A percentile compares a stretch with the other conserved stretches of the same genome.
Conservation (phyloP, 2,113 vertebrate species). For the Nematolebias whitei region DNA sequence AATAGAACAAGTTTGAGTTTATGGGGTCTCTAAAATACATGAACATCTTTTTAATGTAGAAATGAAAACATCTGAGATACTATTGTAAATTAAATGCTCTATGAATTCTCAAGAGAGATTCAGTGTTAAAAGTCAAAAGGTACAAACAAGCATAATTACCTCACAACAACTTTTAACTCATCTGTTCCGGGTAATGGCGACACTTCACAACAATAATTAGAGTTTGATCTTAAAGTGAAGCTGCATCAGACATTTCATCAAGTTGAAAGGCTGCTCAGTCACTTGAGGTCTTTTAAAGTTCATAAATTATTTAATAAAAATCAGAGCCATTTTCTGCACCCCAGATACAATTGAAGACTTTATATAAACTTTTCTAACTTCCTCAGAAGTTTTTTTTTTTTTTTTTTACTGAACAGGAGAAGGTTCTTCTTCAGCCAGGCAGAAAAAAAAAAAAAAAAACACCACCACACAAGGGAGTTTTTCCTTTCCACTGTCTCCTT, state of each 20-base stretch:
- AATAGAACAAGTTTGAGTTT: no score
- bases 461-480: conserved; percentile 2
- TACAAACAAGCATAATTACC: conserved; percentile 12
- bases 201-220: neutral
- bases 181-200: neutral
- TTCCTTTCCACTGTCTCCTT: no score
- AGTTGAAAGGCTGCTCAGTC: neutral
- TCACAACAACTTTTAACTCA: neutral
- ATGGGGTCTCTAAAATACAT: no score
- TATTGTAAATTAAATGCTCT: no score
- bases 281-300: neutral
- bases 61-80: no score
- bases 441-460: neutral
- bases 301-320: neutral
- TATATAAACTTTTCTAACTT: neutral
- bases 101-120: no score
- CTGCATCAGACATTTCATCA: neutral
- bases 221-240: neutral
- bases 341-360: no score
- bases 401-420: neutral
- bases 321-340: no score
- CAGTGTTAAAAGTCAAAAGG: neutral
- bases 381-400: neutral
- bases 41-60: no score
- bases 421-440: conserved; percentile 6